Conservation (phyloP, 53 echinoderm and acorn worm genomes). For the Crossaster papposus region DNA sequence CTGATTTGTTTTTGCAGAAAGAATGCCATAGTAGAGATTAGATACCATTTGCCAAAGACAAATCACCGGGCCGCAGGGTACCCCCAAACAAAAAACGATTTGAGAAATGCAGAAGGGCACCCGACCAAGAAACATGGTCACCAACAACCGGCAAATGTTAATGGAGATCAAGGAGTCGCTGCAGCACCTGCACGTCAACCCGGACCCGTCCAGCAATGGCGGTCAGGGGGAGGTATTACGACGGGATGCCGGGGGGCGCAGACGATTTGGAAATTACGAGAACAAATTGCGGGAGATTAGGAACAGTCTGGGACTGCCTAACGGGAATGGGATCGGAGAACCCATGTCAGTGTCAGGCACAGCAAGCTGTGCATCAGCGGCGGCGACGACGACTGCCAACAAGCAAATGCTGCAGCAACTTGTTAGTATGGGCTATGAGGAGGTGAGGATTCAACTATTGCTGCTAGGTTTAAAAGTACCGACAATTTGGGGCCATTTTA, state of each 20-base stretch:
- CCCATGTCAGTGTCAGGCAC: not conserved
- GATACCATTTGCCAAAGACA: not conserved
- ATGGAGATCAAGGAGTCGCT: conserved; percentile 84
- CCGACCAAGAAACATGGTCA: conserved; percentile 72
- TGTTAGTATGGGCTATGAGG: conserved; percentile 46
- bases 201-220: conserved; percentile 29
- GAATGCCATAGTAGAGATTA: conserved; percentile 48
- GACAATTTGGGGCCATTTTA: not conserved
- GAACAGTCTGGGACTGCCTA: conserved; percentile 64
- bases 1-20: conserved; percentile 6
- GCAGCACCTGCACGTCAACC: conserved; percentile 73
- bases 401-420: conserved; percentile 53
- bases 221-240: conserved; percentile 32
- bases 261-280: conserved; percentile 61
- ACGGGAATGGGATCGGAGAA: conserved; percentile 49
- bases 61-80: conserved; percentile 32
- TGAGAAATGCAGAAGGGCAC: conserved; percentile 72
- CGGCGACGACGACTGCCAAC: conserved; percentile 15
- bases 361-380: not conserved
- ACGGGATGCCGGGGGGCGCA: conserved; percentile 16
- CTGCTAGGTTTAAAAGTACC: not conserved
- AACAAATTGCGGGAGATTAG: conserved; percentile 76
- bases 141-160: conserved; percentile 88
- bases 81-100: conserved; percentile 2
- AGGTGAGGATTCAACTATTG: conserved; percentile 30